These are phyloP conservation scores for Choristoneura rosaceana DNA, from an alignment of 2,888 invertebrate genomes.

Conservation along the genomic window DNA sequence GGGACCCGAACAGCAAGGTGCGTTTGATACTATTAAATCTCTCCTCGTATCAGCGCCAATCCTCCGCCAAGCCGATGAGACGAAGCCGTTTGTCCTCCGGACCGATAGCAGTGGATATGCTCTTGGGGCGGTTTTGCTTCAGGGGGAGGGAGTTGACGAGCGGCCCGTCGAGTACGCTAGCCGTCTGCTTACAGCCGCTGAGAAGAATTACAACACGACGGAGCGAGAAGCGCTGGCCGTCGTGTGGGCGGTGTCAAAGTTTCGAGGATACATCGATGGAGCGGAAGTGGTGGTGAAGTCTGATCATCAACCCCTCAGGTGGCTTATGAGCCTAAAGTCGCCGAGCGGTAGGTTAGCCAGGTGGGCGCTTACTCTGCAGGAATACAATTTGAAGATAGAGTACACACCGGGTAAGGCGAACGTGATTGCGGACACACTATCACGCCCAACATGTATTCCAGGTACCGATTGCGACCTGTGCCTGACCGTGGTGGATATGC, in stretches of 20 bases:
- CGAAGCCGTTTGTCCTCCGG: background rate
- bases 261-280: background rate
- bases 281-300: background rate
- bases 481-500: background rate
- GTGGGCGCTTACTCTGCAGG: background rate
- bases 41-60: too few species aligned
- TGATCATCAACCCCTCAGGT: background rate
- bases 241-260: too few species aligned
- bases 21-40: too few species aligned
- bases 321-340: background rate
- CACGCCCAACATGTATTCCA: background rate
- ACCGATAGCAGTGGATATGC: background rate
- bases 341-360: background rate
- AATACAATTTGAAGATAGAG: background rate
- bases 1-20: too few species aligned
- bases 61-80: too few species aligned
- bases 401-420: background rate
- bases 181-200: background rate
- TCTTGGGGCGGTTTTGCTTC: too few species aligned
- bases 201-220: too few species aligned
- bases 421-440: background rate
- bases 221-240: too few species aligned
- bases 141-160: background rate
- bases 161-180: background rate
- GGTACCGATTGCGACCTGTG: background rate